A percentile compares a stretch with the other conserved stretches of the same genome.
Evolutionary conservation across 2,113 vertebrate genomes (phyloP).

Genomic region (Macquaria ambigua): DNA sequence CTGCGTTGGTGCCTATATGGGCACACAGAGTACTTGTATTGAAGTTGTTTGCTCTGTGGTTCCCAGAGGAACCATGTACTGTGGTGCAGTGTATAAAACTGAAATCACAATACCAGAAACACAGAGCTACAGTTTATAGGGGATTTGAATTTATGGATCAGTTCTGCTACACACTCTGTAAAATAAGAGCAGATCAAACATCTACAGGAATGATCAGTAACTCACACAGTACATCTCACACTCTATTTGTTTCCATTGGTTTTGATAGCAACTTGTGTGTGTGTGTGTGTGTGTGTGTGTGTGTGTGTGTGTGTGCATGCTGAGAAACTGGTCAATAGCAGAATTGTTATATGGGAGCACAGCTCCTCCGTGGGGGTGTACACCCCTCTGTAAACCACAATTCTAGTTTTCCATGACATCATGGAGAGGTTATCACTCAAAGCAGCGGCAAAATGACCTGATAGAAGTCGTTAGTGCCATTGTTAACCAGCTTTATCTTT

Average conservation of each 20-base stretch:
- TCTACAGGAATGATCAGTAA: background rate
- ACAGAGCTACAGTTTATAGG: background rate
- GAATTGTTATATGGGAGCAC: conserved; percentile 49
- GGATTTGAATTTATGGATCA: background rate
- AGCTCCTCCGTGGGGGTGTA: conserved; percentile 59
- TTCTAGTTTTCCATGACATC: conserved; percentile 80
- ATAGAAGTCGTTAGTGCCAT: conserved; percentile 4
- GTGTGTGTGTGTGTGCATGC: conserved; percentile 1
- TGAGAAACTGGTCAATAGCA: conserved; percentile 42
- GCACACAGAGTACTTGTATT: conserved; percentile 22
- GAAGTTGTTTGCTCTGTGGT: conserved; percentile 40
- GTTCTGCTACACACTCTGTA: background rate
- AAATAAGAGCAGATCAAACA: background rate
- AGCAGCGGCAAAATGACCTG: conserved; percentile 53
- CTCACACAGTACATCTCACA: background rate
- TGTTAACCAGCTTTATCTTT: conserved; percentile 34
- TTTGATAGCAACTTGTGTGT: background rate
- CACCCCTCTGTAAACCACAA: conserved; percentile 57
- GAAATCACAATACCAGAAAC: conserved; percentile 6
- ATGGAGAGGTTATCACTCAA: conserved; percentile 66
- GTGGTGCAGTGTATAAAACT: conserved; percentile 33
- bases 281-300: background rate
- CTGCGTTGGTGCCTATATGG: conserved; percentile 20
- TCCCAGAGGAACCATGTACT: background rate
- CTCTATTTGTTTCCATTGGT: background rate